Base-by-base conservation (phyloP, 2,113 vertebrate species). In the Pangasianodon gigas region DNA sequence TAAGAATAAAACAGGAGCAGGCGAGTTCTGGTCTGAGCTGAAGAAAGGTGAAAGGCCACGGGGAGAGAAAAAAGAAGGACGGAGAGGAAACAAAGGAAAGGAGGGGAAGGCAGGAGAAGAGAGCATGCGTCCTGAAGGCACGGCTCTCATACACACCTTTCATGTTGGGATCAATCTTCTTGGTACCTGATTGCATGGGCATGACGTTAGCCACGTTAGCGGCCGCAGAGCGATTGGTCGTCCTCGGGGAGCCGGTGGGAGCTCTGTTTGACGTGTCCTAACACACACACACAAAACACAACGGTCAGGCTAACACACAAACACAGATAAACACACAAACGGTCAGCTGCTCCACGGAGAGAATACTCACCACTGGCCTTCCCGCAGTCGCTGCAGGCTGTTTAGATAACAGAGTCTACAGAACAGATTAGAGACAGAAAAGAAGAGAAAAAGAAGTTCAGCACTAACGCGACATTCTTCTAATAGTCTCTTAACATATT, bases 401-500 rank as follows among this genome's bases (percentile, higher is more conserved):
- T 95, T 99, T 99, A 51, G 98, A 95, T 92, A 99, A 93, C 92
- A 98, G 96, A 65, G 98, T 96, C 98, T 99, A 95, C 88, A 96
- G 96, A 93, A 92, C 87, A 92, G 18, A 92, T 69, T 24, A 52
- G n/a, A 88, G 32, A 79, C 37, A 32, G 16, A 85, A 54, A 18
- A 89, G 14, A 84, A 86, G 58, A 48, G 84, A 90, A 88, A 67
- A 19, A 81, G n/a, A 2, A 21, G n/a, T 14, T 81, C 29, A 81
- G 77, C 77, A n/a, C 48, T 4, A 24, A 48, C 2, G 3, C 71
- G 44, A 9, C 9, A 46, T 10, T 3, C 2, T 5, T 24, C 37
- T 44, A 3, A 44, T 5, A 37, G 6, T 18, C 41, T 75, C 19
- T 44, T 8, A 37, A 37, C 37, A 37, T 37, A 6, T 71, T 71